Conservation (phyloP, 2,113 vertebrate genomes). For the Anhinga anhinga region DNA sequence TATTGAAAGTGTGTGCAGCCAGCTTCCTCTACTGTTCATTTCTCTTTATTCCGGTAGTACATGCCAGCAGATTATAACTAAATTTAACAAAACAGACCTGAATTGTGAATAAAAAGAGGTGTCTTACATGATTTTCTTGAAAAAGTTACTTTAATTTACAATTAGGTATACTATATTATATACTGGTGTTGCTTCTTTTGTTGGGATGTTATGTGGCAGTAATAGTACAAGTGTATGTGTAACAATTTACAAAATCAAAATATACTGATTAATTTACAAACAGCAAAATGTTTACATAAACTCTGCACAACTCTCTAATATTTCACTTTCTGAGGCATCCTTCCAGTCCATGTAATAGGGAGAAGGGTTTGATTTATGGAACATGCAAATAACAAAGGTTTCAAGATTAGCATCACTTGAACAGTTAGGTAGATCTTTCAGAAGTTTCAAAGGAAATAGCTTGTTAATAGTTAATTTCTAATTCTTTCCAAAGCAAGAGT, state of each 20-base stretch:
- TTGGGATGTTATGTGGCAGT: not conserved
- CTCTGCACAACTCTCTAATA: not conserved
- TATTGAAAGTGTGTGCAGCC: not conserved
- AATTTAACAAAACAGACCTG: not conserved
- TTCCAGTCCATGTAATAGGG: constrained; percentile 67
- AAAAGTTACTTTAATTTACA: not conserved
- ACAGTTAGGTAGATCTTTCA: constrained; percentile 32
- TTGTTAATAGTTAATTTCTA: constrained; percentile 10
- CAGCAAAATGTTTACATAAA: not conserved
- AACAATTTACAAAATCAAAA: not conserved
- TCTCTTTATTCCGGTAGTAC: not conserved
- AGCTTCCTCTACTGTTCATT: not conserved
- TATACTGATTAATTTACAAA: not conserved
- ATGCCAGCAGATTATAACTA: not conserved
- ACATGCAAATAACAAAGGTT: constrained; percentile 63
- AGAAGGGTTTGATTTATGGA: constrained; percentile 40
- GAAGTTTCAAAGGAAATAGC: not conserved
- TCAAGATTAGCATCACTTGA: constrained; percentile 13
- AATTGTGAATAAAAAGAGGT: not conserved
- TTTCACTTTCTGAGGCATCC: constrained; percentile 71
- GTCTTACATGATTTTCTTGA: not conserved
- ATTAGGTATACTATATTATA: not conserved
- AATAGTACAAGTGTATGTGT: not conserved
- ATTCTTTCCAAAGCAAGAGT: constrained; percentile 28
- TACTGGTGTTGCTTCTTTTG: not conserved